A percentile compares a stretch with the other conserved stretches of the same genome.
Evolutionary conservation across 2,888 invertebrate genomes (phyloP).

Genomic region (Podotricha telesiphe): DNA sequence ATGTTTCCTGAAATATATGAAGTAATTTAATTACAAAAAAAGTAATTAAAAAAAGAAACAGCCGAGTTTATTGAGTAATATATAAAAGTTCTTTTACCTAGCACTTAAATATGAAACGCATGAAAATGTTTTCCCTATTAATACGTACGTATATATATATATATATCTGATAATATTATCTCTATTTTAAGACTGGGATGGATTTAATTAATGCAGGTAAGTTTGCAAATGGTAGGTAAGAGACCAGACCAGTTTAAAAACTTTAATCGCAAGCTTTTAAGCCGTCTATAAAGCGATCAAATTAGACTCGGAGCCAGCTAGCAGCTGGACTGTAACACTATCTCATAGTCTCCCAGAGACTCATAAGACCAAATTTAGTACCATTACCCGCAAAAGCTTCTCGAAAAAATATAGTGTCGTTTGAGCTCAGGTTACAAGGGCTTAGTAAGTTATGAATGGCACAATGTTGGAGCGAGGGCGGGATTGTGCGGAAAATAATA

Average conservation of each 20-base stretch:
- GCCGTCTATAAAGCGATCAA: conserved; percentile 20
- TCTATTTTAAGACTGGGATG: background rate
- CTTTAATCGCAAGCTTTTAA: conserved; percentile 23
- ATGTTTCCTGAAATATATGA: background rate
- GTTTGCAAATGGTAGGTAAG: background rate
- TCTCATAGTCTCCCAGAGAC: conserved; percentile 61
- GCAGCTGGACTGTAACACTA: conserved; percentile 41
- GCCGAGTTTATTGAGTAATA: too few relatives aligned
- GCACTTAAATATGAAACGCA: too few relatives aligned
- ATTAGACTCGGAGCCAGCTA: conserved; percentile 16
- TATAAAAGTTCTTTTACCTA: too few relatives aligned
- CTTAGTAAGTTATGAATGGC: conserved; percentile 60
- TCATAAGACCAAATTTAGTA: conserved; percentile 68
- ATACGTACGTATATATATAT: too few relatives aligned
- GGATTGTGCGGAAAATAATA: conserved; percentile 2
- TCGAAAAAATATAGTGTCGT: conserved; percentile 78
- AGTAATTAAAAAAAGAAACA: too few relatives aligned
- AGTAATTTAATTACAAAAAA: too few relatives aligned
- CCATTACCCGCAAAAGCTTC: conserved; percentile 71
- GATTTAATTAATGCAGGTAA: background rate
- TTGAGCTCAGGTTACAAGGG: conserved; percentile 77
- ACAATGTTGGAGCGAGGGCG: conserved; percentile 48
- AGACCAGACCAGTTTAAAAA: conserved; percentile 6
- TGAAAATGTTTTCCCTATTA: too few relatives aligned
- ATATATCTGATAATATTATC: background rate